phyloP scores from a whole-genome alignment of 2,888 invertebrate genomes.

The Apotomis capreana region DNA sequence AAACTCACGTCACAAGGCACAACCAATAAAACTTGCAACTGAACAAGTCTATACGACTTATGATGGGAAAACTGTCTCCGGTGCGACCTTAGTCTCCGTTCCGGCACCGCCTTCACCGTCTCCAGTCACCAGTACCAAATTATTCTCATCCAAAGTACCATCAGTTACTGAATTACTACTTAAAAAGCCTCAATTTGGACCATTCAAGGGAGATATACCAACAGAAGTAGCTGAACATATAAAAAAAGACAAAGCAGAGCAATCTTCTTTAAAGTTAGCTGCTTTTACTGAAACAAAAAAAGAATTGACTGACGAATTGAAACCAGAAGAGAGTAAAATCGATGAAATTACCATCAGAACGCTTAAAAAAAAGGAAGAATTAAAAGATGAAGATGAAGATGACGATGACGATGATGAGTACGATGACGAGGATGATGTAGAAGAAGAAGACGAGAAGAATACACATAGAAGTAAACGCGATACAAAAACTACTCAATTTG shows the following conservation, averaged over 20 bases:
- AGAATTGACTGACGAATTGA: constrained; percentile 55
- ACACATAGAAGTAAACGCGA: constrained; percentile 58
- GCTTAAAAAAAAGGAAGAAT: neutral
- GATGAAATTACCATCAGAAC: constrained; percentile 49
- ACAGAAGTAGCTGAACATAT: constrained; percentile 63
- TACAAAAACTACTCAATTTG: constrained; percentile 65
- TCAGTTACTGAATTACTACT: constrained; percentile 83
- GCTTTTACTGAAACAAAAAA: constrained; percentile 53
- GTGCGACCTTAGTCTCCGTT: constrained; percentile 84
- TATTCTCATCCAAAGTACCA: constrained; percentile 74
- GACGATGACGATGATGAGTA: constrained; percentile 50
- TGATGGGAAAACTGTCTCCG: constrained; percentile 89
- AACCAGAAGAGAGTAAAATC: constrained; percentile 61
- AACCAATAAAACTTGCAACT: constrained; percentile 71
- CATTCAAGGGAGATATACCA: constrained; percentile 89
- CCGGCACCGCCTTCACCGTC: constrained; percentile 63
- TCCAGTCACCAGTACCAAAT: constrained; percentile 60
- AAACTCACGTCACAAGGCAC: constrained; percentile 70
- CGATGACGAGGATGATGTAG: constrained; percentile 46
- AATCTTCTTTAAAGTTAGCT: constrained; percentile 73
- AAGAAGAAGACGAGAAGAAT: constrained; percentile 48
- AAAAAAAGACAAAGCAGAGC: constrained; percentile 51
- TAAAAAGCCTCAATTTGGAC: constrained; percentile 88
- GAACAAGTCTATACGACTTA: constrained; percentile 86
- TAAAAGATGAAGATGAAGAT: constrained; percentile 44